phyloP scores from a whole-genome alignment of 2,888 invertebrate genomes.

The Phortica okadai region DNA sequence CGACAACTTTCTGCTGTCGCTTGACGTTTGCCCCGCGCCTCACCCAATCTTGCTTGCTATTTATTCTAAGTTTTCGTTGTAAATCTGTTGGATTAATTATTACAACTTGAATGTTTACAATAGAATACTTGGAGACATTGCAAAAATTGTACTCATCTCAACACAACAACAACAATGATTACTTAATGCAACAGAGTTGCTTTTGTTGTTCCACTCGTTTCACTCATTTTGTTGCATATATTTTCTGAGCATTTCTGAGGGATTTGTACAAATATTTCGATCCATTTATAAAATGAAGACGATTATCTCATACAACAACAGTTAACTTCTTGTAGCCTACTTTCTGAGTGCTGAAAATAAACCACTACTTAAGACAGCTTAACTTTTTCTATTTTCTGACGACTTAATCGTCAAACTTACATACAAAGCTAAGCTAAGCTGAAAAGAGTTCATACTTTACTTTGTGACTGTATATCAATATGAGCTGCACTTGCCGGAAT shows the following conservation, averaged over 20 bases:
- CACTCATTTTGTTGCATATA: not conserved
- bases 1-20: not conserved
- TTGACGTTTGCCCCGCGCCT: not conserved
- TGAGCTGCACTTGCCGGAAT: not conserved
- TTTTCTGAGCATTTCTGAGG: too few species aligned
- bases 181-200: not conserved
- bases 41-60: slow-evolving; percentile 38
- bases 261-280: too few species aligned
- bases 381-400: too few species aligned
- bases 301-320: too few species aligned
- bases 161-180: not conserved
- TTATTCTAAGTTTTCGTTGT: slow-evolving; percentile 60
- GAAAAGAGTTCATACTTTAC: too few species aligned
- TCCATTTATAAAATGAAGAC: too few species aligned
- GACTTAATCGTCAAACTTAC: too few species aligned
- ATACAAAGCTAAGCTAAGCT: too few species aligned
- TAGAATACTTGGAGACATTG: slow-evolving; percentile 45
- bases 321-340: too few species aligned
- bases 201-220: not conserved
- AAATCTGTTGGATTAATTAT: slow-evolving; percentile 71
- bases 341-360: too few species aligned
- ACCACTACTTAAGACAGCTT: too few species aligned
- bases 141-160: not conserved
- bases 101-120: slow-evolving; percentile 67
- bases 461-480: too few species aligned